Conservation (phyloP, 2,888 invertebrate genomes). For the Acronicta alni region DNA sequence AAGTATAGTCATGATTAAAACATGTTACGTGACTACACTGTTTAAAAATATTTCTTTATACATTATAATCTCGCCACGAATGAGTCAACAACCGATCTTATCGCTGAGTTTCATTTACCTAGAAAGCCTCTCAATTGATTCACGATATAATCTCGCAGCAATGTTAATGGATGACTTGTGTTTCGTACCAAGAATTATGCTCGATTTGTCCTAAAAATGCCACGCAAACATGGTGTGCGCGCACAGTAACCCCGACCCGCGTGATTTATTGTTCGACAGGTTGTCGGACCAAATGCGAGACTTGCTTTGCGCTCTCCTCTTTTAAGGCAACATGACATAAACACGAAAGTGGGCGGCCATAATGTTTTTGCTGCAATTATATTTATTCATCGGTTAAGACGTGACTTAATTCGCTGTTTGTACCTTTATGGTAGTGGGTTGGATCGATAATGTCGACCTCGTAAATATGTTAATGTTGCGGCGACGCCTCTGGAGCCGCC, state of each 20-base stretch:
- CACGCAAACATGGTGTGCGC: conserved; percentile 38
- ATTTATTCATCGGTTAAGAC: conserved; percentile 58
- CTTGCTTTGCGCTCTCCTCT: conserved; percentile 66
- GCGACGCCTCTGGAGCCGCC: conserved; percentile 53
- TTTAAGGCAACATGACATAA: conserved; percentile 75
- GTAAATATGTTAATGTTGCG: conserved; percentile 75
- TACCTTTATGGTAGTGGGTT: conserved; percentile 59
- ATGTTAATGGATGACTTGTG: conserved; percentile 55
- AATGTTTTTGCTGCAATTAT: conserved; percentile 71
- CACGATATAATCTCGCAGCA: conserved; percentile 57
- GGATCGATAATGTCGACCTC: conserved; percentile 78
- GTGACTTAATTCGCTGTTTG: conserved; percentile 61
- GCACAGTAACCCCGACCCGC: conserved; percentile 53
- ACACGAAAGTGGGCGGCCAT: conserved; percentile 71
- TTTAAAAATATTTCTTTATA: conserved; percentile 45
- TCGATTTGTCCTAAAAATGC: conserved; percentile 66
- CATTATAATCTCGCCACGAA: conserved; percentile 51
- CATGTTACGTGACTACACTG: conserved; percentile 51
- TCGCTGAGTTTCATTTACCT: conserved; percentile 54
- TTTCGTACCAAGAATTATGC: conserved; percentile 60
- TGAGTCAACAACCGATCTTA: conserved; percentile 60
- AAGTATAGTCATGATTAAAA: conserved; percentile 31
- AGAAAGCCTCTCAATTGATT: conserved; percentile 58
- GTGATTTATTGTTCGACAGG: conserved; percentile 67
- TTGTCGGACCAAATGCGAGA: conserved; percentile 64